Evolutionary conservation across 64 coral and sea anemone species (phyloP), one percentile per base, ranked within the genome.

Genomic region (Pocillopora damicornis): DNA sequence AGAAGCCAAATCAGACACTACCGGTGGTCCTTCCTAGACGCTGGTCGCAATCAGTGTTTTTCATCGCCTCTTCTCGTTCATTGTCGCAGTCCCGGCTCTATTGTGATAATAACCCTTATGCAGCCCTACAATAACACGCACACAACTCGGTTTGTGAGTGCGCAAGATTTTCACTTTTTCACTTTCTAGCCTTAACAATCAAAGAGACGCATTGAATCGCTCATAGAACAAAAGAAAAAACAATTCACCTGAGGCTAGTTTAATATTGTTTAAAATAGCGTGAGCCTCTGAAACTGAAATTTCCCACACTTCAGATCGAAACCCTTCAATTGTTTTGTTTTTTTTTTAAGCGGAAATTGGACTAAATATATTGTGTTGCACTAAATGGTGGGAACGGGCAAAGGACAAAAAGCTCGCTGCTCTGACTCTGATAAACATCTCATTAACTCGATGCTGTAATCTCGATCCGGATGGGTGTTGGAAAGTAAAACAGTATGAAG

Each of bases 311-410:
- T 51, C 42, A 20, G 20, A 72, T 84, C 58, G 22, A 69, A 72
- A 58, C 63, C 35, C 35, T 34, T 62, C 62, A 69, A n/a, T 22
- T 5, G 1, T 51, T 51, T 51, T 7, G 7, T 51, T 51, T 51
- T 51, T 30, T 71, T 30, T 11, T 4, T 1, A 56, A 84, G 57
- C 81, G 81, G 81, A 84, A 84, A 72, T 71, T 56, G 15, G 15
- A n/a, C 66, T 69, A 69, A 69, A 2, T 69, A 69, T 80, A 80
- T 80, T 15, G 15, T 80, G 78, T 80, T 80, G 58, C 78, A 80
- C 62, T 56, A 75, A 58, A 69, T 69, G 66, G 75, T 77, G 45
- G 17, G 17, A 45, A 42, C 35, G 18, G 35, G 17, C 16, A 42
- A 51, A 77, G 38, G 56, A 51, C 15, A 9, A 17, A 17, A 37